Percentiles rank a stretch among this genome's conserved stretches.
phyloP scores from a whole-genome alignment of 1,140 invertebrate genomes.

The Plodia interpunctella region DNA sequence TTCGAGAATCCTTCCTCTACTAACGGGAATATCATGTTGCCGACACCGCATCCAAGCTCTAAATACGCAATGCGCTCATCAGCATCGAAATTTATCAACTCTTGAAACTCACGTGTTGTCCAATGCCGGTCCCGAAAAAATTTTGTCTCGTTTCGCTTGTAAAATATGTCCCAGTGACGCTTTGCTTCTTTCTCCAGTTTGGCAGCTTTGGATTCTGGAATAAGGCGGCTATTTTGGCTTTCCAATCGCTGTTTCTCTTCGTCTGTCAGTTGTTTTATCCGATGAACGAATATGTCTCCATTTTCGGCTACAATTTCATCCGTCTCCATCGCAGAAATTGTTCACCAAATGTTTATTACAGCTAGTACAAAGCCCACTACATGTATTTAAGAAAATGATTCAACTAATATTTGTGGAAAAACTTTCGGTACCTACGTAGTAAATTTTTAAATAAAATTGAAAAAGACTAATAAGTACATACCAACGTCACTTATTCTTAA shows the following conservation, averaged over 20 bases:
- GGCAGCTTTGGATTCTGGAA: conserved; percentile 82
- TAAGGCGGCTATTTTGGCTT: conserved; percentile 83
- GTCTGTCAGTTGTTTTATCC: conserved; percentile 76
- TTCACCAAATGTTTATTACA: background rate
- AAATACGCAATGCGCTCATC: conserved; percentile 77
- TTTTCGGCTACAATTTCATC: conserved; percentile 40
- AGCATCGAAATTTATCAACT: conserved; percentile 79
- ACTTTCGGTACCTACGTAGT: too few species aligned
- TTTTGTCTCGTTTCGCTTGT: conserved; percentile 92
- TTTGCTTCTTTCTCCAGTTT: conserved; percentile 92
- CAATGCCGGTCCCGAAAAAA: conserved; percentile 99
- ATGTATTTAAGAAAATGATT: background rate
- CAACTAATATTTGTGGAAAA: too few species aligned
- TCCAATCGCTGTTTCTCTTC: conserved; percentile 80
- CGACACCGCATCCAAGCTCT: conserved; percentile 98
- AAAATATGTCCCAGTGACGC: conserved; percentile 98
- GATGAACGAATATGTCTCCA: conserved; percentile 66
- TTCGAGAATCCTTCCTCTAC: conserved; percentile 85
- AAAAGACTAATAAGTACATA: too few species aligned
- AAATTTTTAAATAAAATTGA: too few species aligned
- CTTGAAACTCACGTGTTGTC: conserved; percentile 96
- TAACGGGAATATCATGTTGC: conserved; percentile 97
- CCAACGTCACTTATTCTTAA: too few species aligned
- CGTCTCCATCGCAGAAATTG: conserved; percentile 41
- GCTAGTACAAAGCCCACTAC: background rate